A percentile compares a stretch with the other conserved stretches of the same genome.
phyloP scores from a whole-genome alignment of 1,140 invertebrate genomes.

The Vanessa tameamea region DNA sequence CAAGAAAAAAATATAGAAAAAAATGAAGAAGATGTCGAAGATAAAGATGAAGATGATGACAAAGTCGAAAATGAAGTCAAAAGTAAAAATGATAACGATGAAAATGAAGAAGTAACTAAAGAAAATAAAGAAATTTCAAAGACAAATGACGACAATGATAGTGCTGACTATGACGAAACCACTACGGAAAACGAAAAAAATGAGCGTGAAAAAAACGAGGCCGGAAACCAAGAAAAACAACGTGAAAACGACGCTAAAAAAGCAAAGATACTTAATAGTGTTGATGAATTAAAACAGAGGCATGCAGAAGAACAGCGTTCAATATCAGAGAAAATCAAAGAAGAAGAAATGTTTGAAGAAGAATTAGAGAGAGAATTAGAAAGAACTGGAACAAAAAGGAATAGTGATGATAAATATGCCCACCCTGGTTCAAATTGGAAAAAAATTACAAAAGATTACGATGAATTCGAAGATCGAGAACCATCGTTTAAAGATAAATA shows the following conservation, averaged over 20 bases:
- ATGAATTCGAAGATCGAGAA: constrained; percentile 60
- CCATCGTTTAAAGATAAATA: constrained; percentile 56
- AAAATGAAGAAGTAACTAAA: constrained; percentile 31
- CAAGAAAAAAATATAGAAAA: constrained; percentile 25
- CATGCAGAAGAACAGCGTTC: constrained; percentile 65
- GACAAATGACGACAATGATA: constrained; percentile 24
- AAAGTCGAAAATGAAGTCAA: constrained; percentile 33
- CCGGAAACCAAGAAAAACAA: constrained; percentile 41
- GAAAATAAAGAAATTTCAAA: constrained; percentile 22
- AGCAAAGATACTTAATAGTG: constrained; percentile 60
- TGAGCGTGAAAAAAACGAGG: constrained; percentile 23
- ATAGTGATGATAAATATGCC: constrained; percentile 54
- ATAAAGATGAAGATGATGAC: constrained; percentile 26
- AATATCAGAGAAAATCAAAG: constrained; percentile 66
- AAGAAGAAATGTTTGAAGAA: constrained; percentile 66
- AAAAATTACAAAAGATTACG: constrained; percentile 51
- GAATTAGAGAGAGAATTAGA: constrained; percentile 58
- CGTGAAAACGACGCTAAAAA: constrained; percentile 65
- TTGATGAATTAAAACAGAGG: constrained; percentile 69
- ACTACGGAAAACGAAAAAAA: constrained; percentile 25
- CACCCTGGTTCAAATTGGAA: constrained; percentile 41
- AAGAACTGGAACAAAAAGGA: constrained; percentile 22
- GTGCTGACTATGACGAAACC: constrained; percentile 37
- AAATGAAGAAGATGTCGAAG: constrained; percentile 27
- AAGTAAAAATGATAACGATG: constrained; percentile 33